phyloP scores from a whole-genome alignment of 2,113 vertebrate species.

The Alouatta palliata region DNA sequence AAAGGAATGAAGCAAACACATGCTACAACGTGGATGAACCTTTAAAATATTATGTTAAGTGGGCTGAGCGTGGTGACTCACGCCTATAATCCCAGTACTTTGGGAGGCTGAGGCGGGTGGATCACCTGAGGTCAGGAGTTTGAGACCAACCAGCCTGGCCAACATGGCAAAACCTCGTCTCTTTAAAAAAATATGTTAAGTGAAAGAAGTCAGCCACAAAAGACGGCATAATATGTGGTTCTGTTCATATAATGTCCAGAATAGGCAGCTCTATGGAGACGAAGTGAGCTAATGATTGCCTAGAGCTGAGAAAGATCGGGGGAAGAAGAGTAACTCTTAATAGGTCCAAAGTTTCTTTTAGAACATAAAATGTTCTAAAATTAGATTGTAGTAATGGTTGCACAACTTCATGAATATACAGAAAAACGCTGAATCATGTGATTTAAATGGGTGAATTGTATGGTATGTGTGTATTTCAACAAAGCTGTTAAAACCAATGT shows the following conservation, averaged over 20 bases:
- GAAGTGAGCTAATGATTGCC: background rate
- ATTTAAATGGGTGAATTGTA: background rate
- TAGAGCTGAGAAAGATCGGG: background rate
- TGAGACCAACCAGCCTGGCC: no score
- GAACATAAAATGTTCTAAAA: background rate
- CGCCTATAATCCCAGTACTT: no score
- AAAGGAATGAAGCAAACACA: background rate
- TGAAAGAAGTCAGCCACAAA: background rate
- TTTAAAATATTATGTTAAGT: background rate
- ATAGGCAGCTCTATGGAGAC: background rate
- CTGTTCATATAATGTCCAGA: background rate
- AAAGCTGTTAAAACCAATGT: background rate
- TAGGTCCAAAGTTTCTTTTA: background rate
- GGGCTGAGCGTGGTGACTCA: no score
- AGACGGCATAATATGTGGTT: background rate
- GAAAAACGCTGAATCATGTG: background rate
- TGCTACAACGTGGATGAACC: background rate
- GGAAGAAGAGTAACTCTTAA: background rate
- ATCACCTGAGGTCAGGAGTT: no score
- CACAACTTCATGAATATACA: background rate
- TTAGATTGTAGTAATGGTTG: background rate
- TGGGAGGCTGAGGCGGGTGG: no score
- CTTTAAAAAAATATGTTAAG: background rate
- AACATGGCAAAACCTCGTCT: no score
- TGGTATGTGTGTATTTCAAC: background rate